Evolutionary conservation across 1,140 invertebrate genomes (phyloP), one percentile per base, ranked within the genome.

Genomic region (Elymnias hypermnestra): DNA sequence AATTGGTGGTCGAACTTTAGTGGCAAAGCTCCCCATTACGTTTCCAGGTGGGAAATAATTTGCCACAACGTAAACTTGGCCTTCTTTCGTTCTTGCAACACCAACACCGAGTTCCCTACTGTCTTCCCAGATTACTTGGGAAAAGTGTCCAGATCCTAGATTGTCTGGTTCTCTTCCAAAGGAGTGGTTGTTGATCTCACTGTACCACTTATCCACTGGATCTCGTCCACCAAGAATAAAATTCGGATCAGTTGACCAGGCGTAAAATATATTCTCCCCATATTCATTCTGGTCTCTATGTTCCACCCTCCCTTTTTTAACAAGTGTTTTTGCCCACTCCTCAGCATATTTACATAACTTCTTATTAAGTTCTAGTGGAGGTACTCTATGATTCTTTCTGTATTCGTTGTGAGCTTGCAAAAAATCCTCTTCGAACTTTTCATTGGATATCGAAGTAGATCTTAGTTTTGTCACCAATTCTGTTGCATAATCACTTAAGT

Each of bases 31-130:
- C 5, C 94, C 94, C 1, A 95, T 83, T 47, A 94, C 91, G 74
- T 97, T 97, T 1, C 96, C 96, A 2, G 94, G 90, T 0, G 95
- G 95, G 66, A 89, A 90, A 71, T 97, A 97, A 78, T 96, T 94
- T 12, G 92, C 93, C 0, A 97, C 95, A 0, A 96, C 92, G 57
- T 93, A 93, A 14, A 93, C 88, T 59, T 91, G 91, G 0, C 94
- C 94, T 45, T 91, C 91, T 35, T 89, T 88, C 41, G 89, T 89
- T 53, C 87, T 90, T 0, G 94, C 91, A 55, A 91, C 87, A 9
- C 93, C 95, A 2, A 96, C 90, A 0, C 95, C 95, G 0, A 97
- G 61, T 60, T 93, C 90, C 58, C 88, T 89, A 37, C 89, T 93
- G 13, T 90, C 91, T 61, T 91, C 91, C 95, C 95, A 97, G 8